phyloP scores from a whole-genome alignment of 53 echinoderm and acorn worm species.

The Paelopatides confundens region DNA sequence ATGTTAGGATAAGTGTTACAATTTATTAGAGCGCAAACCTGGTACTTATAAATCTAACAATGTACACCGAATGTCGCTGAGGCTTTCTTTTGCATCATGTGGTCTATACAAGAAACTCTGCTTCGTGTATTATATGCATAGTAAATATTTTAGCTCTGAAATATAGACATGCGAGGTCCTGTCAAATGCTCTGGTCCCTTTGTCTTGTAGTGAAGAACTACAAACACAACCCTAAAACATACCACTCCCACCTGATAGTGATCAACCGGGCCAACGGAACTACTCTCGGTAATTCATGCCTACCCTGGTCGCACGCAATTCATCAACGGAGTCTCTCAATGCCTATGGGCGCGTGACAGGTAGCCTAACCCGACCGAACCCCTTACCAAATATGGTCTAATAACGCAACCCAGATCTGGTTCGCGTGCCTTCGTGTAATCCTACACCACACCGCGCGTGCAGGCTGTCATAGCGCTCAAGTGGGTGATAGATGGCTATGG shows the following conservation, averaged over 20 bases:
- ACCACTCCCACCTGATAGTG: not conserved
- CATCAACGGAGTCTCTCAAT: not conserved
- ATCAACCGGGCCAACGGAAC: not conserved
- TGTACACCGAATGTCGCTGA: too few species aligned
- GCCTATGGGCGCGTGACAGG: conserved; percentile 45
- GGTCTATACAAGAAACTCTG: too few species aligned
- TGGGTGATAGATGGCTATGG: conserved; percentile 22
- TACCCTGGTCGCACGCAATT: not conserved
- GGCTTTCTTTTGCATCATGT: too few species aligned
- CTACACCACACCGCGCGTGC: conserved; percentile 36
- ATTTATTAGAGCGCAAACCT: too few species aligned
- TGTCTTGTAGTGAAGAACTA: too few species aligned
- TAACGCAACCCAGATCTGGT: conserved; percentile 25
- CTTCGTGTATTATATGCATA: too few species aligned
- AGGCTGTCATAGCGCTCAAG: conserved; percentile 20
- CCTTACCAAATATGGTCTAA: conserved; percentile 49
- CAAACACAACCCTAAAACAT: too few species aligned
- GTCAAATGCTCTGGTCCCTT: too few species aligned
- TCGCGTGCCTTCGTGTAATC: conserved; percentile 50
- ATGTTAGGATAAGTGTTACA: too few species aligned
- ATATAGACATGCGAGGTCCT: too few species aligned
- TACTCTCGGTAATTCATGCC: not conserved
- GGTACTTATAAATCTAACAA: too few species aligned
- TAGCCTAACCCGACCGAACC: conserved; percentile 43
- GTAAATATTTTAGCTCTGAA: too few species aligned